phyloP scores from a whole-genome alignment of 2,113 vertebrate species.

The Riparia riparia region DNA sequence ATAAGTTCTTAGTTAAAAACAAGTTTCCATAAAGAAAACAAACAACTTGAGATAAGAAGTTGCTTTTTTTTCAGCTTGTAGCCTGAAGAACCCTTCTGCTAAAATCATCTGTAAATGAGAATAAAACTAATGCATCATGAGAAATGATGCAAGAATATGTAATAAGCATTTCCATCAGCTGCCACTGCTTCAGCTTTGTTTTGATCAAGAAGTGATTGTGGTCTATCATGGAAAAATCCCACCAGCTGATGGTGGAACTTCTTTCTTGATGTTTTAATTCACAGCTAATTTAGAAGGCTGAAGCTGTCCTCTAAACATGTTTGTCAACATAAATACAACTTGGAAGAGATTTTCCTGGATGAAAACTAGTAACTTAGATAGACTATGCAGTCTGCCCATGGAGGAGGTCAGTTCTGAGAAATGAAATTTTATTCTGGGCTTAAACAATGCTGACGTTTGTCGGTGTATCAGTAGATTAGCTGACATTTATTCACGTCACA shows the following conservation, averaged over 20 bases:
- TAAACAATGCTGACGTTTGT: not conserved
- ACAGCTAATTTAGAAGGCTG: not conserved
- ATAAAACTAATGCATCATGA: not conserved
- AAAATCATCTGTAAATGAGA: not conserved
- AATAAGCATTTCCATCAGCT: not conserved
- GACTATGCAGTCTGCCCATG: not conserved
- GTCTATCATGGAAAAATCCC: not conserved
- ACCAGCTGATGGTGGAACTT: not conserved
- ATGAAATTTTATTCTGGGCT: not conserved
- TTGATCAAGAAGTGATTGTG: not conserved
- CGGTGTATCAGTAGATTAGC: not conserved
- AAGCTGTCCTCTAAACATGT: not conserved
- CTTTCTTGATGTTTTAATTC: not conserved
- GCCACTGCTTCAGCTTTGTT: not conserved
- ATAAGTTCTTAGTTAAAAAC: constrained; percentile 10
- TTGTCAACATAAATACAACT: not conserved
- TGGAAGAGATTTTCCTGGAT: not conserved
- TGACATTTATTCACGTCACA: not conserved
- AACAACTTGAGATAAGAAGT: not conserved
- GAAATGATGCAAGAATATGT: not conserved
- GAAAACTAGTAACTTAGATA: not conserved
- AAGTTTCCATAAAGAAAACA: not conserved
- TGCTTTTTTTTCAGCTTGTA: constrained; percentile 16
- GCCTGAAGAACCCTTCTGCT: constrained; percentile 15
- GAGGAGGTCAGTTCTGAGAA: not conserved